Percentiles rank a stretch among this genome's conserved stretches.
Evolutionary conservation across 2,888 invertebrate species (phyloP).

Genomic region (Papilio protenor): DNA sequence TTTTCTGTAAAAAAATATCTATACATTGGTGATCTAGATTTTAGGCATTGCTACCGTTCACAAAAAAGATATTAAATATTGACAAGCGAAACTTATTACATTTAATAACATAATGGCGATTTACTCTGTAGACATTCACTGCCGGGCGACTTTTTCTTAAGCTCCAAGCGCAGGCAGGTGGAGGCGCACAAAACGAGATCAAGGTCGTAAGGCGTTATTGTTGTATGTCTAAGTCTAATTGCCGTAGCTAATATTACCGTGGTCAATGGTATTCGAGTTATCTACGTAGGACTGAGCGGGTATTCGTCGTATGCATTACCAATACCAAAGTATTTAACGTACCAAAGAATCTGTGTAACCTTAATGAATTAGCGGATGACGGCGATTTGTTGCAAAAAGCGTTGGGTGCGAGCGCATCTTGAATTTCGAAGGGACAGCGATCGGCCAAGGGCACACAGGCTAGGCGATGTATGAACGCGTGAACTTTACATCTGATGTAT

Average conservation of each 20-base stretch:
- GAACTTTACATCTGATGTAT: constrained; percentile 62
- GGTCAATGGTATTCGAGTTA: constrained; percentile 28
- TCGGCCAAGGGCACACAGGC: constrained; percentile 68
- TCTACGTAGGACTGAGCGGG: neutral
- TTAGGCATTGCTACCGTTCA: neutral
- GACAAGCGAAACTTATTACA: constrained; percentile 20
- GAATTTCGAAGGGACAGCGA: constrained; percentile 66
- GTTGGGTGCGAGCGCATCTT: constrained; percentile 52
- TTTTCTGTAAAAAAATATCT: neutral
- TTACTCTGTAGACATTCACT: constrained; percentile 36
- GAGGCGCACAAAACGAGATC: constrained; percentile 69
- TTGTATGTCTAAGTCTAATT: constrained; percentile 70
- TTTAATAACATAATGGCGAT: constrained; percentile 34
- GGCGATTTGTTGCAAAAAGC: constrained; percentile 40
- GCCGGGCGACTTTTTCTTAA: constrained; percentile 53
- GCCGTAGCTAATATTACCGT: constrained; percentile 57
- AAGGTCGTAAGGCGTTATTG: constrained; percentile 72
- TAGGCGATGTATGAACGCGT: constrained; percentile 61
- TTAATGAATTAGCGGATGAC: constrained; percentile 33
- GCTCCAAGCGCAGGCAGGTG: constrained; percentile 63
- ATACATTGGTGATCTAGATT: neutral
- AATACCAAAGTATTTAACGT: constrained; percentile 13
- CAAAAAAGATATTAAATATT: constrained; percentile 21
- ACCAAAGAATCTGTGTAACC: neutral
- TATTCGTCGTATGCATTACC: constrained; percentile 7